A percentile compares a stretch with the other conserved stretches of the same genome.
These are phyloP conservation scores for Bilobella aurantiaca DNA, from an alignment of 1,140 invertebrate genomes.

Conservation along the genomic window DNA sequence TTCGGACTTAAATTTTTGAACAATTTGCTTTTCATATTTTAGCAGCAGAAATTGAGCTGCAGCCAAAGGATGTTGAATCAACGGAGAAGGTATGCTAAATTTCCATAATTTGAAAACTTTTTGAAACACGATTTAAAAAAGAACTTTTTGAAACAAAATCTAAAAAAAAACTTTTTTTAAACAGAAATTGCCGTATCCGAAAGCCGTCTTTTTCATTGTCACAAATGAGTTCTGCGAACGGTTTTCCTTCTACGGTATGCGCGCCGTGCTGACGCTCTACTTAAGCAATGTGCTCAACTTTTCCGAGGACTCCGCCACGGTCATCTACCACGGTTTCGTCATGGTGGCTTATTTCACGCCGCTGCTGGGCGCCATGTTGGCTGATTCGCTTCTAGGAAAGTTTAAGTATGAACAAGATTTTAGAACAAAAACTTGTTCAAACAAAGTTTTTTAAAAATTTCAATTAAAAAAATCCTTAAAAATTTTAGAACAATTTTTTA, in stretches of 20 bases:
- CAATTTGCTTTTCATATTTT: too few relatives aligned
- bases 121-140: too few relatives aligned
- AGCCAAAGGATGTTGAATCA: too few relatives aligned
- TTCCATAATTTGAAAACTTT: too few relatives aligned
- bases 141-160: too few relatives aligned
- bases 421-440: not conserved
- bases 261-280: constrained; percentile 73
- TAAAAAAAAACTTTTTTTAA: too few relatives aligned
- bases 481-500: constrained; percentile 73
- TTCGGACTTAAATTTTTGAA: too few relatives aligned
- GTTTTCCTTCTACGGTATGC: constrained; percentile 92
- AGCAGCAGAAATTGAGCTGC: too few relatives aligned
- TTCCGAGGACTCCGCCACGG: constrained; percentile 54
- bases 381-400: constrained; percentile 76
- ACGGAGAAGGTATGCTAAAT: too few relatives aligned
- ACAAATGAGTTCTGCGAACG: constrained; percentile 93
- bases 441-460: too few relatives aligned
- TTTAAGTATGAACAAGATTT: constrained; percentile 48
- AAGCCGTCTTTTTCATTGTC: constrained; percentile 85
- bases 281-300: constrained; percentile 57
- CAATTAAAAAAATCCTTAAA: too few relatives aligned
- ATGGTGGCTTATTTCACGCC: constrained; percentile 81
- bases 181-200: constrained; percentile 70
- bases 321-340: constrained; percentile 70
- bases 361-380: constrained; percentile 71